Evolutionary conservation across 2,113 vertebrate genomes (phyloP), one percentile per base, ranked within the genome.

Genomic region (Atherinomorus stipes): DNA sequence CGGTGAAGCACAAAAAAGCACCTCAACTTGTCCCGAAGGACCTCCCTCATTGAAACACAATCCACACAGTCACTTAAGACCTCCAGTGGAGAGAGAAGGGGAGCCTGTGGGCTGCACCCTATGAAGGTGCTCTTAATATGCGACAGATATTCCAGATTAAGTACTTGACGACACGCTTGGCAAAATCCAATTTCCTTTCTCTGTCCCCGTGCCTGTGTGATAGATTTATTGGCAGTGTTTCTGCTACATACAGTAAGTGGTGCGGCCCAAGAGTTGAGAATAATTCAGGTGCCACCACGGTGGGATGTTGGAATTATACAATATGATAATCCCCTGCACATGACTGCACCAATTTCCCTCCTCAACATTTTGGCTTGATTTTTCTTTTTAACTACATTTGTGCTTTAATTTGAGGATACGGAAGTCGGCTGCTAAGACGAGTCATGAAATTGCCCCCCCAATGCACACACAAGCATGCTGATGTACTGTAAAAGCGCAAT

Each of bases 171-270:
- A 90, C 86, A 92, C 76, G 89, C 92, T 90, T 89, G 90, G 88
- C 87, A 84, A 93, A 93, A 93, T 92, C 92, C 90, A 94, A 93
- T 94, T 94, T 93, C 87, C 86, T 78, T 81, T 58, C 86, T 68
- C 86, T 78, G 73, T 79, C 74, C 85, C 62, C 65, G 21, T 81
- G 65, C 68, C 56, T 25, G 42, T 69, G 42, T 65, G 76, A 89
- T 84, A 85, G 92, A 91, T 90, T 88, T 91, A 89, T 86, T 88
- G 85, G 82, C 84, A 85, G 76, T 63, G 82, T 90, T 89, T 86
- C 88, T 78, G 66, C 75, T 75, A 76, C 74, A 63, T 75, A 62
- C 52, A 75, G 64, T 64, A 71, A 82, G 70, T 74, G 78, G 67
- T 64, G 76, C 69, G 6, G 61, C 63, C 68, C 76, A 50, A 62